Evolutionary conservation across 2,888 invertebrate genomes (phyloP), one percentile per base, ranked within the genome.

Genomic region (Nebria salina): DNA sequence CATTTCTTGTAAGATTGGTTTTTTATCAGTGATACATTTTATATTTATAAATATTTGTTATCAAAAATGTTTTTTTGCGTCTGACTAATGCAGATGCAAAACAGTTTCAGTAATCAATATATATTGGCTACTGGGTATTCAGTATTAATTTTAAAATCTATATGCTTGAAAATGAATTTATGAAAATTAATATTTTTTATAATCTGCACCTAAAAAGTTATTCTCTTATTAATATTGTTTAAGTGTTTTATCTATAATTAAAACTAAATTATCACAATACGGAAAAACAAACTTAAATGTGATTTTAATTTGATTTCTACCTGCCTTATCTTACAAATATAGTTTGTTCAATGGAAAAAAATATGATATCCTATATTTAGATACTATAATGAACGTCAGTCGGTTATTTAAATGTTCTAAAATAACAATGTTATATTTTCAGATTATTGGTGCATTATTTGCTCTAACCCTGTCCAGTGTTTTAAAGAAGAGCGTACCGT

Each of bases 391-490:
- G 43, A 43, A 43, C 6, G 6, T n/a, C n/a, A 43, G 6, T 43
- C 9, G 6, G 54, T 54, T 54, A 54, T 54, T 54, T 54, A 7
- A 11, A 2, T 6, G 54, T 54, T 11, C 2, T 54, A 54, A 13
- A 54, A 54, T 34, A 34, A 54, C 13, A 54, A 11, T 8, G 4
- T 54, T 54, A 8, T 54, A 54, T 82, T 83, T 90, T 91, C 89
- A 94, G 94, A 90, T 96, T 75, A 91, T 96, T 85, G 96, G 96
- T 84, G 94, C 96, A 78, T 91, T 96, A 83, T 95, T 96, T 86
- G 95, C 97, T 5, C 96, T 96, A 89, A 95, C 95, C 88, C 89
- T 97, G 87, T 96, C 95, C 82, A 92, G 93, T 85, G 93, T 95
- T 11, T 94, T 97, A 86, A 77, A 75, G 26, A 82, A 80, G 68